phyloP scores from a whole-genome alignment of 2,888 invertebrate species.

The Chirona hameri region DNA sequence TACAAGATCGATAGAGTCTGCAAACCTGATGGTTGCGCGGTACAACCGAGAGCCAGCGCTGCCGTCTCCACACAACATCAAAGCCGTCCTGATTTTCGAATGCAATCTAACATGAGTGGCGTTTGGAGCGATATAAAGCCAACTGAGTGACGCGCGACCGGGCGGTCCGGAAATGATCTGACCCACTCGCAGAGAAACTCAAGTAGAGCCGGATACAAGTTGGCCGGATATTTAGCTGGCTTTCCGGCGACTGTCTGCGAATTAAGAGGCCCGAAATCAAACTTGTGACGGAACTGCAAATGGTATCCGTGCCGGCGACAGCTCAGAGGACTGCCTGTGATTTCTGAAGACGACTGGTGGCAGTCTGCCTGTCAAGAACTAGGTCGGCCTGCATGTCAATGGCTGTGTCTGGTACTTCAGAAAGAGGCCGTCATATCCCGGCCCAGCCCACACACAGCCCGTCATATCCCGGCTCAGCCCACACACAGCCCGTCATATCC shows the following conservation, averaged over 20 bases:
- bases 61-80: too few relatives aligned
- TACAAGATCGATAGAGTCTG: too few relatives aligned
- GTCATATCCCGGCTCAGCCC: neutral
- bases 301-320: neutral
- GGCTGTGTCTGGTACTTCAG: neutral
- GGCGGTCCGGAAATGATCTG: neutral
- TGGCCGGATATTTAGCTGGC: neutral
- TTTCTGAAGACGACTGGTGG: neutral
- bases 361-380: neutral
- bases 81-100: too few relatives aligned
- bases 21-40: too few relatives aligned
- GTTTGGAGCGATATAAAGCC: neutral
- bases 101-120: too few relatives aligned
- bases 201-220: neutral
- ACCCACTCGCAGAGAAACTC: neutral
- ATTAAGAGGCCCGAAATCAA: constrained; percentile 10
- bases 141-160: neutral
- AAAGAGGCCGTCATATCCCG: neutral
- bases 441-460: neutral
- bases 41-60: too few relatives aligned
- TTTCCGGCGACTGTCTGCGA: neutral
- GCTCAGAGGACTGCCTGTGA: neutral
- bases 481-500: neutral
- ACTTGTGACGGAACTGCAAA: neutral
- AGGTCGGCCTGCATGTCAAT: neutral